These are phyloP conservation scores for Grantiella picta DNA, from an alignment of 2,113 vertebrate genomes.

Conservation along the genomic window DNA sequence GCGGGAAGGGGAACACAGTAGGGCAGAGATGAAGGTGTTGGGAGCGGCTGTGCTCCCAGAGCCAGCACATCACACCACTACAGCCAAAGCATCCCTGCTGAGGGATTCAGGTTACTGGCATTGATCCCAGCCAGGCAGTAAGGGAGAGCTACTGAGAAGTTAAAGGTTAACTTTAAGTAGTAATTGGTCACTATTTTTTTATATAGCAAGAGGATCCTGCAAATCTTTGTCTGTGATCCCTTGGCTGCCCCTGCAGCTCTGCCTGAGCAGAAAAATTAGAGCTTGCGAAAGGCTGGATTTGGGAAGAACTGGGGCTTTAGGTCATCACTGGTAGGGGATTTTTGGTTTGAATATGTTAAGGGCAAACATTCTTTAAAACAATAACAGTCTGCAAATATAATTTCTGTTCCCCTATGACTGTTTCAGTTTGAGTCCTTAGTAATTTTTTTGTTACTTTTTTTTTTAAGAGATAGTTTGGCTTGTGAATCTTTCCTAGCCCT, in stretches of 20 bases:
- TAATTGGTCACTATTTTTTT: background rate
- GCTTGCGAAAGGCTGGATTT: background rate
- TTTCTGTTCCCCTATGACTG: background rate
- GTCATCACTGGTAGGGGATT: background rate
- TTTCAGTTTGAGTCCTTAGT: background rate
- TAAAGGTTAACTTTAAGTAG: background rate
- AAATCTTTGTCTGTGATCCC: background rate
- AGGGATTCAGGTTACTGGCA: background rate
- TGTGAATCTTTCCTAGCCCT: background rate
- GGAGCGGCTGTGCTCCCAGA: background rate
- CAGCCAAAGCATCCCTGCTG: background rate
- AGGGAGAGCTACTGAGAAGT: background rate
- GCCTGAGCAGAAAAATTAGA: background rate
- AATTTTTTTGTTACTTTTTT: background rate
- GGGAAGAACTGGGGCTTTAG: background rate
- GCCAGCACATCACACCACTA: rapidly evolving
- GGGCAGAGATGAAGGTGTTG: background rate
- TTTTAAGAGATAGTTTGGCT: background rate
- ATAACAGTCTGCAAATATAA: background rate
- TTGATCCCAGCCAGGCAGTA: background rate
- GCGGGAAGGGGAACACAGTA: rapidly evolving
- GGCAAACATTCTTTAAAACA: background rate
- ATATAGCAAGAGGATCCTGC: background rate
- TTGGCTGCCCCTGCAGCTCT: background rate
- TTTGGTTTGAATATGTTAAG: background rate